phyloP scores from a whole-genome alignment of 2,888 invertebrate genomes.

The Chloroclystis v-ata region DNA sequence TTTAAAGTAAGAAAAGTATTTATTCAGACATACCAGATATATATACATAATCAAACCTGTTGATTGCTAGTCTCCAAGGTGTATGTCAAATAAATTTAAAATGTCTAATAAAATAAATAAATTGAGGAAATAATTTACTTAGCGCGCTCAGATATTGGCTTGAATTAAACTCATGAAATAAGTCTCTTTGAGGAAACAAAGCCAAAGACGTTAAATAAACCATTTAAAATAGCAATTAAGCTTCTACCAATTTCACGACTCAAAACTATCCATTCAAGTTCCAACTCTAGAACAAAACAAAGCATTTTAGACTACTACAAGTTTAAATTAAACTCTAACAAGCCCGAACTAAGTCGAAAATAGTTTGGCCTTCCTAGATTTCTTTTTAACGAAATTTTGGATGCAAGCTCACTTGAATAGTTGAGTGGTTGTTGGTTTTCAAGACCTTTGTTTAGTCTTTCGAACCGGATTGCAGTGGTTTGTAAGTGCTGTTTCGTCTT shows the following conservation, averaged over 20 bases:
- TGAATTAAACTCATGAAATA: no score
- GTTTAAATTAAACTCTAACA: constrained; percentile 1
- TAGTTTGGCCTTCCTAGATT: constrained; percentile 11
- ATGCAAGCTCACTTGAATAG: constrained; percentile 18
- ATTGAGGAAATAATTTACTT: no score
- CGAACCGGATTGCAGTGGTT: constrained; percentile 24
- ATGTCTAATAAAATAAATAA: no score
- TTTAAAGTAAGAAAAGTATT: no score
- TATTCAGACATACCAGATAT: no score
- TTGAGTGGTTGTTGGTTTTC: constrained; percentile 18
- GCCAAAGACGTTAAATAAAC: background rate
- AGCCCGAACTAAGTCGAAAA: constrained; percentile 6
- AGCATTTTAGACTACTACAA: constrained; percentile 3
- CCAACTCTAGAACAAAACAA: constrained; percentile 13
- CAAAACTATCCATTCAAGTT: constrained; percentile 13
- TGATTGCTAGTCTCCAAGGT: no score
- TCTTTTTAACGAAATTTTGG: constrained; percentile 16
- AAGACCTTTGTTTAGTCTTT: constrained; percentile 28
- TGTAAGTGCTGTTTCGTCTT: constrained; percentile 23
- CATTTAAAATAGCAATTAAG: constrained; percentile 3
- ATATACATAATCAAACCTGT: no score
- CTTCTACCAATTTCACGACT: constrained; percentile 2
- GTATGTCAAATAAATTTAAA: no score
- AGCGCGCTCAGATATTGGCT: no score
- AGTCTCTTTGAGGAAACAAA: background rate